Percentiles rank a stretch among this genome's conserved stretches.
phyloP scores from a whole-genome alignment of 2,113 vertebrate genomes.

The Garra rufa region DNA sequence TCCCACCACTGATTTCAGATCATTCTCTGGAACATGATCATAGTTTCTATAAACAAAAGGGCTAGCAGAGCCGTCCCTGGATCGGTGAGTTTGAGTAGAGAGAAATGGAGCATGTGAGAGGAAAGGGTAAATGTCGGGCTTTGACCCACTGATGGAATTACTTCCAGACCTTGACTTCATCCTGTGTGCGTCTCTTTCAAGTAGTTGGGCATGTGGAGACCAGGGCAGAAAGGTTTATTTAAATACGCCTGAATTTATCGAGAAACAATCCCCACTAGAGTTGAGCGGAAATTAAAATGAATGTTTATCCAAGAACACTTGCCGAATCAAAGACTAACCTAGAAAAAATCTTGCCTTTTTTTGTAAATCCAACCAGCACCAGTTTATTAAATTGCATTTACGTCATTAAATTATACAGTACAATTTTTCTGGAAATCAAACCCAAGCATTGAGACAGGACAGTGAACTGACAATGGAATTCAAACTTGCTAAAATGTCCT shows the following conservation, averaged over 20 bases:
- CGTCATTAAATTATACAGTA: neutral
- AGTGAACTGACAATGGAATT: neutral
- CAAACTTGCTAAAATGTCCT: neutral
- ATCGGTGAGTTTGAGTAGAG: conserved; percentile 8
- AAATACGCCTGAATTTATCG: neutral
- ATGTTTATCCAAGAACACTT: neutral
- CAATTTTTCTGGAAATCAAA: neutral
- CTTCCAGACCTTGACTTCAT: conserved; percentile 64
- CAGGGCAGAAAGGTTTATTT: conserved; percentile 24
- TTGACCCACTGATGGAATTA: conserved; percentile 63
- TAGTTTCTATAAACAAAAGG: conserved; percentile 11
- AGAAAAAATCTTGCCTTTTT: neutral
- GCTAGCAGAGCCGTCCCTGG: neutral
- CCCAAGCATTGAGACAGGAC: neutral
- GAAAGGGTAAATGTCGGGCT: conserved; percentile 52
- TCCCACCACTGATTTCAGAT: neutral
- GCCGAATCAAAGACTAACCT: neutral
- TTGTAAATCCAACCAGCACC: neutral
- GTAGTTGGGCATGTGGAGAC: conserved; percentile 26
- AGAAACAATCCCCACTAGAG: neutral
- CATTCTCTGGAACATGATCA: neutral
- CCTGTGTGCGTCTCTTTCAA: conserved; percentile 36
- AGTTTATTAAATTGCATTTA: neutral
- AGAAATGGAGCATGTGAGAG: neutral
- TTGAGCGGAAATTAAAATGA: conserved; percentile 3